Evolutionary conservation across 2,888 invertebrate genomes (phyloP).

Genomic region (Melanostoma scalare): DNA sequence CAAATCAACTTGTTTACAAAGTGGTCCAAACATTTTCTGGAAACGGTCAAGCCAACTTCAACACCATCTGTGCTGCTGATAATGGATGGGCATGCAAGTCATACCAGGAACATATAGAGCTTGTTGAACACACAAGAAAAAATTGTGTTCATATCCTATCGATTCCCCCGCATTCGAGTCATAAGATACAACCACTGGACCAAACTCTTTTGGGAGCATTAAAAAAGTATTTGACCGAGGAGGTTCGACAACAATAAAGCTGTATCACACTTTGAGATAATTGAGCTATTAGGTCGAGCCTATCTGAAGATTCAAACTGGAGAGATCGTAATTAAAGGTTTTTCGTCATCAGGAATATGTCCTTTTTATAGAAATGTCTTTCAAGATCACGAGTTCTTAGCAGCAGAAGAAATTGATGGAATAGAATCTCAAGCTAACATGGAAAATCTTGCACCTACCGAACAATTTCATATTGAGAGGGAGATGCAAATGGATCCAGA

Average conservation of each 20-base stretch:
- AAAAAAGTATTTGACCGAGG: slow-evolving; percentile 58
- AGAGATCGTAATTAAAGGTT: slow-evolving; percentile 13
- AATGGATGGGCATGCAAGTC: no score
- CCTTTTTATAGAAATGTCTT: slow-evolving; percentile 30
- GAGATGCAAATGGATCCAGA: no score
- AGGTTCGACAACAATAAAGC: slow-evolving; percentile 43
- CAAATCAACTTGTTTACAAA: slow-evolving; percentile 15
- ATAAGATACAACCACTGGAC: slow-evolving; percentile 62
- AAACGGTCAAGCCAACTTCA: slow-evolving; percentile 41
- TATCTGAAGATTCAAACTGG: slow-evolving; percentile 39
- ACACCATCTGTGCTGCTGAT: slow-evolving; percentile 49
- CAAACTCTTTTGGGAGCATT: slow-evolving; percentile 58
- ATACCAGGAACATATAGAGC: slow-evolving; percentile 56
- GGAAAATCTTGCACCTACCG: no score
- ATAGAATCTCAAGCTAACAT: no score
- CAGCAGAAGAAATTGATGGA: no score
- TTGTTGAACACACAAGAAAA: slow-evolving; percentile 44
- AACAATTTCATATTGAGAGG: no score
- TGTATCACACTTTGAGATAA: slow-evolving; percentile 49
- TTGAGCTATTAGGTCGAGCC: slow-evolving; percentile 49
- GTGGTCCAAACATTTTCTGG: slow-evolving; percentile 59
- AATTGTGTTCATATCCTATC: slow-evolving; percentile 53
- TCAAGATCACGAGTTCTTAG: no score
- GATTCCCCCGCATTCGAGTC: slow-evolving; percentile 55
- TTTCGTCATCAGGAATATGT: slow-evolving; percentile 17